Evolutionary conservation across 1,140 invertebrate species (phyloP), one percentile per base, ranked within the genome.

Genomic region (Choristoneura fumiferana): DNA sequence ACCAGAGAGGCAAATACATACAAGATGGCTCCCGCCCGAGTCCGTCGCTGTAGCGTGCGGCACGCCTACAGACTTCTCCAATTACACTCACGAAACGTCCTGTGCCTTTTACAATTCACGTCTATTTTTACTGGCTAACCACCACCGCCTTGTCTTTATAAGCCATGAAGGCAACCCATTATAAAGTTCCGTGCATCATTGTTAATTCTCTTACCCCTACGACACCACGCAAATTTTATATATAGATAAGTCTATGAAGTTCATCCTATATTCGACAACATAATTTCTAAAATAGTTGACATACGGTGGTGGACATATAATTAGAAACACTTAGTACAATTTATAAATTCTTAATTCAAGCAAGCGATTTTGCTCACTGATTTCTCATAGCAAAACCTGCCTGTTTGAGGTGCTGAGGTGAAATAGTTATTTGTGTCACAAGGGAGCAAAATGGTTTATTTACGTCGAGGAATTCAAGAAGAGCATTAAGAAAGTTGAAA

Each of bases 21-120:
- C 63, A 86, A 81, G 79, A 85, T 85, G 82, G 78, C 79, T 82
- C 76, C 74, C 49, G 62, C 36, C 68, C 67, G 63, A 60, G 67
- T 71, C 65, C 53, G 73, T 54, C 14, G 43, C 57, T 65, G 63
- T 85, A 63, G 76, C 84, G 82, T 85, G 82, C 67, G 70, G 75
- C 79, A 79, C 80, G 81, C 83, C 76, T 71, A 69, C 71, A 49
- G 63, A 55, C 57, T 57, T 71, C 70, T 75, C 67, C 85, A 85
- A 86, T 88, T 88, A 85, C 71, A 74, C 71, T 79, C 81, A 88
- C 83, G 82, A 81, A 80, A 84, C 73, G 74, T 75, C 64, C 59
- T 59, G 74, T 76, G 64, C 69, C 61, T 78, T 76, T 77, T 76
- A 67, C 76, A 61, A 72, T 69, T 72, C 63, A 60, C 57, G 65